A percentile compares a stretch with the other conserved stretches of the same genome.
phyloP scores from a whole-genome alignment of 2,113 vertebrate genomes.

The Columbina picui region DNA sequence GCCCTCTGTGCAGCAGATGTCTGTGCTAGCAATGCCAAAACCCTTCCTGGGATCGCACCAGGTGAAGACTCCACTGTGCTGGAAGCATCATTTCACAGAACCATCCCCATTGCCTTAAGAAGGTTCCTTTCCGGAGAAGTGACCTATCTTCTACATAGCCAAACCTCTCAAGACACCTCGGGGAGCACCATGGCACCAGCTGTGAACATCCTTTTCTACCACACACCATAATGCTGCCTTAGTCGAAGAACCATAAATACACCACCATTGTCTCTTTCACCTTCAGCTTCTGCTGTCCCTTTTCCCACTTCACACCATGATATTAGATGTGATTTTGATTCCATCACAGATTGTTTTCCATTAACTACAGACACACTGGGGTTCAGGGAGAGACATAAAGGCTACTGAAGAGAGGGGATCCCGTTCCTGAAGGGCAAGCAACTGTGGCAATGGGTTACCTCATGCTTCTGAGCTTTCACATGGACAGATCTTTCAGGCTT shows the following conservation, averaged over 20 bases:
- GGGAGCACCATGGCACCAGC: not conserved
- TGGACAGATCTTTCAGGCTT: not conserved
- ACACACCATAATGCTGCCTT: not conserved
- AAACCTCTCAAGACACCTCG: not conserved
- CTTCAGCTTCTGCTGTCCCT: not conserved
- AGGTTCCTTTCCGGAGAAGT: not conserved
- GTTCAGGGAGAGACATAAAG: not conserved
- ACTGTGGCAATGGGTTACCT: not conserved
- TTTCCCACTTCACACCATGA: not conserved
- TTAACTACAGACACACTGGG: rapidly evolving
- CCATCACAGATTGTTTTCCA: not conserved
- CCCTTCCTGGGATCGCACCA: not conserved
- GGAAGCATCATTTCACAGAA: not conserved
- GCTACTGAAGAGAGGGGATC: not conserved
- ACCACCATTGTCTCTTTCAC: not conserved
- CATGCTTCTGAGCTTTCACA: rapidly evolving
- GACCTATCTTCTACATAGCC: not conserved
- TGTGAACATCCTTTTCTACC: not conserved
- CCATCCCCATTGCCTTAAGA: not conserved
- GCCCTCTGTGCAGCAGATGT: not conserved
- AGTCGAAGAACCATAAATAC: not conserved
- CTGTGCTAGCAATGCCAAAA: constrained; percentile 28
- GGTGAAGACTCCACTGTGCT: not conserved
- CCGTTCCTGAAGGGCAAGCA: not conserved
- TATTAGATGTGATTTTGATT: not conserved